Conservation (phyloP, 2,888 invertebrate species). For the Cerceris ruficornis region DNA sequence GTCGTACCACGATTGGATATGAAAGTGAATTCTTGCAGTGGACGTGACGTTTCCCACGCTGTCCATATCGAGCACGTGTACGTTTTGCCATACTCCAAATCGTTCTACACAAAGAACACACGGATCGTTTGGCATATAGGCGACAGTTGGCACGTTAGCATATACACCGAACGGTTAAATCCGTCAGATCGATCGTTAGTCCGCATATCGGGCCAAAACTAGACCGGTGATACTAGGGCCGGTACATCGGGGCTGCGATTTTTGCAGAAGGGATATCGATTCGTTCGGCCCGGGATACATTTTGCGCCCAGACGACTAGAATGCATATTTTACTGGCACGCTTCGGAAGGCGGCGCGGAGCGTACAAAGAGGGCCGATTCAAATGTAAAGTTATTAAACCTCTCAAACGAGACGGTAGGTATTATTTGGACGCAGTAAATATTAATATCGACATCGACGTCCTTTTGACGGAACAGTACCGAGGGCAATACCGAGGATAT, state of each 20-base stretch:
- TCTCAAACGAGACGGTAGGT: no score
- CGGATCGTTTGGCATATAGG: slow-evolving; percentile 3
- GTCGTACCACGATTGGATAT: slow-evolving; percentile 80
- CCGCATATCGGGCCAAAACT: slow-evolving; percentile 10
- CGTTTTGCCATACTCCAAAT: slow-evolving; percentile 81
- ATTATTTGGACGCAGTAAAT: no score
- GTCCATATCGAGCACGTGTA: slow-evolving; percentile 77
- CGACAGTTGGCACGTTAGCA: slow-evolving; percentile 7
- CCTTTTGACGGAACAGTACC: background rate
- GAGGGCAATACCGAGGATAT: background rate
- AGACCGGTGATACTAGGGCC: slow-evolving; percentile 1
- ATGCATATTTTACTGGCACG: slow-evolving; percentile 1
- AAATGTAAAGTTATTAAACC: no score
- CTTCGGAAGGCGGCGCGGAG: background rate
- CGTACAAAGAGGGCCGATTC: background rate
- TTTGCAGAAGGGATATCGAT: slow-evolving; percentile 16
- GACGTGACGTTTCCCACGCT: slow-evolving; percentile 69
- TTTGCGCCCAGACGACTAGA: background rate
- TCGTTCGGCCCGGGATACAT: slow-evolving; percentile 8
- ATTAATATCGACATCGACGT: background rate
- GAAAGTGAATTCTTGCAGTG: slow-evolving; percentile 65
- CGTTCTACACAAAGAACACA: slow-evolving; percentile 67
- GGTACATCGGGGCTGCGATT: slow-evolving; percentile 14
- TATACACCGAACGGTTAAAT: slow-evolving; percentile 23
- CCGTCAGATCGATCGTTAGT: slow-evolving; percentile 27